Percentiles rank a stretch among this genome's conserved stretches.
Conservation (phyloP, 2,888 invertebrate genomes). For the Uropetala carovei region DNA sequence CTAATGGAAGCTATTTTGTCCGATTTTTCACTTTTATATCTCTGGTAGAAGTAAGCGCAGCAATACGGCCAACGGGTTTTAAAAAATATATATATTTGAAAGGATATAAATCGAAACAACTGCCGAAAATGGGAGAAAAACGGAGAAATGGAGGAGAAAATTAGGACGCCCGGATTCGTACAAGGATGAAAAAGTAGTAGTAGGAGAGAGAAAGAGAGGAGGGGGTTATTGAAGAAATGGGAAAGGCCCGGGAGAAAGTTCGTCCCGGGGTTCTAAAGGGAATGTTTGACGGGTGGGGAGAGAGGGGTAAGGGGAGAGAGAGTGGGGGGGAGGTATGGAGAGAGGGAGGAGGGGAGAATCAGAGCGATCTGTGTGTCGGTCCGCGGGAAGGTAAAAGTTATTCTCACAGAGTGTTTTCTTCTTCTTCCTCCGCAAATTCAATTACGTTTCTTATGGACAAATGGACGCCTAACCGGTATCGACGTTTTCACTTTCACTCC, state of each 20-base stretch:
- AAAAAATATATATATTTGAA: too few species aligned
- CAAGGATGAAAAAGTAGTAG: too few species aligned
- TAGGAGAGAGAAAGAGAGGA: neutral
- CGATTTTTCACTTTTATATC: too few species aligned
- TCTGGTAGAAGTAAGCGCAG: too few species aligned
- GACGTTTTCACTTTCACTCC: neutral
- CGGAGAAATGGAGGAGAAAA: too few species aligned
- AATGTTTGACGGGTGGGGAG: neutral
- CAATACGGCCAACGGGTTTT: too few species aligned
- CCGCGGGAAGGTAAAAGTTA: neutral
- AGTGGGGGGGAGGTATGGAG: neutral
- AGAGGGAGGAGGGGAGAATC: neutral
- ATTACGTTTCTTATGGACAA: neutral
- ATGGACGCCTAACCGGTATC: neutral
- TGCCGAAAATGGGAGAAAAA: too few species aligned
- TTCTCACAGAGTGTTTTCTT: neutral
- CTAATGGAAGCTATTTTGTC: too few species aligned
- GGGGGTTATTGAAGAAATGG: neutral
- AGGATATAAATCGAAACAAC: too few species aligned
- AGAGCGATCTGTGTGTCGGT: too few species aligned
- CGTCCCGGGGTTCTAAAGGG: neutral
- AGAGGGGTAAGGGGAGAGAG: neutral
- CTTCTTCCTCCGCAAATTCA: neutral
- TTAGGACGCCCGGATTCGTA: too few species aligned
- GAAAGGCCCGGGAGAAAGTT: neutral